These are phyloP conservation scores for Alectoris magna DNA, from an alignment of 2,797 vertebrate species.

Conservation along the genomic window DNA sequence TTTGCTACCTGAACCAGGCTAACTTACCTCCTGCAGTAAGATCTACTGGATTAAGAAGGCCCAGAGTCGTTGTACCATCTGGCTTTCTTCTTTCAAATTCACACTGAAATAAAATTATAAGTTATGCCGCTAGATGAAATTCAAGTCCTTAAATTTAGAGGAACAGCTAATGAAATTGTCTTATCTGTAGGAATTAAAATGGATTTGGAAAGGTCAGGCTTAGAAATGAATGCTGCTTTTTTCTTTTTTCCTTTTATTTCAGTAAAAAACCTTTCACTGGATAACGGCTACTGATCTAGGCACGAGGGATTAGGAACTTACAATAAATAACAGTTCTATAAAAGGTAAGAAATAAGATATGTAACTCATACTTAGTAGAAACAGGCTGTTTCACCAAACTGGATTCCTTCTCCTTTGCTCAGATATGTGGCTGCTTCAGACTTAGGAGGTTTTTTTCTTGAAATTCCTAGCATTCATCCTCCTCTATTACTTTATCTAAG, in stretches of 20 bases:
- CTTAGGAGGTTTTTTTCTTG: background rate
- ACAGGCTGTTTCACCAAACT: background rate
- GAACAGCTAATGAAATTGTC: background rate
- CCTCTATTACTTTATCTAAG: background rate
- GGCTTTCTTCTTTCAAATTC: conserved; percentile 91
- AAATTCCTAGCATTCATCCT: background rate
- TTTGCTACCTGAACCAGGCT: background rate
- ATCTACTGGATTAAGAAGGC: conserved; percentile 91
- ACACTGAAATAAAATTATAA: conserved; percentile 81
- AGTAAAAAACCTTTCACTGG: background rate
- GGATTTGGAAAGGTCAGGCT: background rate
- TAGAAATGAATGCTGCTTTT: background rate
- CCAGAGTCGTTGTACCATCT: conserved; percentile 94
- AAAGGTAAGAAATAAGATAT: background rate
- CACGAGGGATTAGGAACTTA: background rate
- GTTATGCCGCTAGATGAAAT: background rate
- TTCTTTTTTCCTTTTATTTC: background rate
- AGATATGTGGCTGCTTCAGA: background rate
- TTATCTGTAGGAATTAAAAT: background rate
- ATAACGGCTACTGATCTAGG: background rate
- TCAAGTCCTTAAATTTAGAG: background rate
- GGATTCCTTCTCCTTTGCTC: background rate
- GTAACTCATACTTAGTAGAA: background rate
- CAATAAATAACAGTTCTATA: background rate
- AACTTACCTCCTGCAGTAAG: conserved; percentile 85